Conservation (phyloP, 2,797 vertebrate genomes). For the Neopelma chrysocephalum region DNA sequence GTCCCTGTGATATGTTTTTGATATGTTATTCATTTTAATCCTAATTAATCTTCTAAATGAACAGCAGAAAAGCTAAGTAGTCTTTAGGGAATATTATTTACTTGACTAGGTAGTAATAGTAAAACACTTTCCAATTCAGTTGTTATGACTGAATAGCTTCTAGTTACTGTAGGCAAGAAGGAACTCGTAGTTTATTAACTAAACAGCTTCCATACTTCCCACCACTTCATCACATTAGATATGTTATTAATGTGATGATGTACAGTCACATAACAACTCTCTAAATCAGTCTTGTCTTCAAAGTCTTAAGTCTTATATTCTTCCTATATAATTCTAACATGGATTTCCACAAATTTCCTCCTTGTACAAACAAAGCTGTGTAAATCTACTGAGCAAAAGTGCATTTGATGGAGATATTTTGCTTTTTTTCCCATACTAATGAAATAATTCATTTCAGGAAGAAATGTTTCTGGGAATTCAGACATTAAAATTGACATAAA, state of each 20-base stretch:
- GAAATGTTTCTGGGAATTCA: neutral
- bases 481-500: neutral
- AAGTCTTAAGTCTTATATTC: neutral
- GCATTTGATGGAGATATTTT: neutral
- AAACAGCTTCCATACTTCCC: neutral
- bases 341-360: neutral
- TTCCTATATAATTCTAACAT: neutral
- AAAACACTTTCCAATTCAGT: neutral
- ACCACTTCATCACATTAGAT: neutral
- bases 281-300: neutral
- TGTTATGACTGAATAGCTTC: neutral
- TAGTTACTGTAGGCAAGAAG: neutral
- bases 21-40: neutral
- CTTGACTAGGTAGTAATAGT: neutral
- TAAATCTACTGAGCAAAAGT: neutral
- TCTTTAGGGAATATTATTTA: neutral
- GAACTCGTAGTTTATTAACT: neutral
- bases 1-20: neutral
- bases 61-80: neutral
- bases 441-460: neutral
- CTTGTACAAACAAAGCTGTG: neutral
- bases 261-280: neutral
- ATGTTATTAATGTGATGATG: neutral
- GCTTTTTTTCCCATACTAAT: neutral
- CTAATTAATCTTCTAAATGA: neutral